These are phyloP conservation scores for Xiphophorus hellerii DNA, from an alignment of 2,113 vertebrate genomes.

Conservation along the genomic window DNA sequence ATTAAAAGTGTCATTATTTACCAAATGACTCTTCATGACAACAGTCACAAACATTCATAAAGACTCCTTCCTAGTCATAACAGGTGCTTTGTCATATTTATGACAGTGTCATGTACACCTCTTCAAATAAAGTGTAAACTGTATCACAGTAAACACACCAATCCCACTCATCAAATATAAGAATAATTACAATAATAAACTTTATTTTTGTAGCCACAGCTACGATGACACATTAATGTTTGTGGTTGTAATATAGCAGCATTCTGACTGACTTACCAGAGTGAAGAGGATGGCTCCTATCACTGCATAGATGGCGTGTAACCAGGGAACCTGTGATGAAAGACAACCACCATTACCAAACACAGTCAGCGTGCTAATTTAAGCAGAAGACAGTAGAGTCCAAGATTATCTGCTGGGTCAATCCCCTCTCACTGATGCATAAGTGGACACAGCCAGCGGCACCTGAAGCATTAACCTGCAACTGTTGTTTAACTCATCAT, in stretches of 20 bases:
- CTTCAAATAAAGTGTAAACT: too few species aligned
- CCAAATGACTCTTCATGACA: too few species aligned
- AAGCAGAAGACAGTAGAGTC: conserved; percentile 19
- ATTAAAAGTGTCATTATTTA: too few species aligned
- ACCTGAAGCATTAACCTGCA: conserved; percentile 11
- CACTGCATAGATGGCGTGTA: conserved; percentile 87
- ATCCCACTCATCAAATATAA: neutral
- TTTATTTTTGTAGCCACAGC: too few species aligned
- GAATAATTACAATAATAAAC: too few species aligned
- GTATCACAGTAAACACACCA: too few species aligned
- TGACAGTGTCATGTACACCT: too few species aligned
- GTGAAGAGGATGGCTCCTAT: conserved; percentile 91
- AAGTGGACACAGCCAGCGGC: conserved; percentile 7
- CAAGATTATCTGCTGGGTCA: conserved; percentile 49
- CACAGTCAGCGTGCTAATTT: conserved; percentile 39
- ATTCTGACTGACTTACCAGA: conserved; percentile 80
- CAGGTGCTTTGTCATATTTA: too few species aligned
- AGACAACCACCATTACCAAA: conserved; percentile 37
- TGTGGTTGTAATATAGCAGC: neutral
- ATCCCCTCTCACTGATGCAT: conserved; percentile 36
- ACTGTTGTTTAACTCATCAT: conserved; percentile 23
- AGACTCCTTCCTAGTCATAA: too few species aligned
- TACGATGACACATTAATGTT: neutral
- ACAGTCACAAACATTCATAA: too few species aligned
- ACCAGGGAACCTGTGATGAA: conserved; percentile 87